Evolutionary conservation across 2,797 vertebrate species (phyloP), one percentile per base, ranked within the genome.

Genomic region (Pelodytes ibericus): DNA sequence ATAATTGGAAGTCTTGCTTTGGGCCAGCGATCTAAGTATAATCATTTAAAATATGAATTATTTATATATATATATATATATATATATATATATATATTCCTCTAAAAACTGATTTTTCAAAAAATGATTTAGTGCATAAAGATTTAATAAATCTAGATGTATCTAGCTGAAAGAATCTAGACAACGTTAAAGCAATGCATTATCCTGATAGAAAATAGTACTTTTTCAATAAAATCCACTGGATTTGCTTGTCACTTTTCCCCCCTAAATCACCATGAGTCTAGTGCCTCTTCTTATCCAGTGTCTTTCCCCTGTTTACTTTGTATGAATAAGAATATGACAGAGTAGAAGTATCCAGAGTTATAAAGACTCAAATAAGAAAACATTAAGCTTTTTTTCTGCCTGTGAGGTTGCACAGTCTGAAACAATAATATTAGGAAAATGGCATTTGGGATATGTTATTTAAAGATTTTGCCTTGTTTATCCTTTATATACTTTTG

Each of bases 191-290:
- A 67, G 39, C 57, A 29, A 10, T 75, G 13, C 59, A 33, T 60
- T 57, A 75, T 18, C 15, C 56, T 68, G 29, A 67, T 49, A 36
- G 1, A 53, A 68, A 60, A 67, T 60, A 65, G 8, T 18, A 58
- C n/a, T 49, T 36, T n/a, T 59, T 68, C 22, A 36, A 33, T 49
- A 33, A 60, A 29, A 67, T 30, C 36, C 26, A 9, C 24, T 22
- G 10, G 63, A 74, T 74, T 66, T 67, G 39, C 36, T 58, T 66
- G 49, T 29, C 22, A 57, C 2, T 41, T 44, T 72, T 61, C 24
- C 18, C 13, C 16, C 6, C 33, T 67, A 47, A n/a, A 47, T 65
- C 49, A 53, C 11, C 49, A 20, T 6, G 20, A 16, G 20, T 47
- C 15, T n/a, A 4, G 26, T 57, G n/a, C 24, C 39, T 5, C 24